These are phyloP conservation scores for Plectropomus leopardus DNA, from an alignment of 2,113 vertebrate species.

Conservation along the genomic window DNA sequence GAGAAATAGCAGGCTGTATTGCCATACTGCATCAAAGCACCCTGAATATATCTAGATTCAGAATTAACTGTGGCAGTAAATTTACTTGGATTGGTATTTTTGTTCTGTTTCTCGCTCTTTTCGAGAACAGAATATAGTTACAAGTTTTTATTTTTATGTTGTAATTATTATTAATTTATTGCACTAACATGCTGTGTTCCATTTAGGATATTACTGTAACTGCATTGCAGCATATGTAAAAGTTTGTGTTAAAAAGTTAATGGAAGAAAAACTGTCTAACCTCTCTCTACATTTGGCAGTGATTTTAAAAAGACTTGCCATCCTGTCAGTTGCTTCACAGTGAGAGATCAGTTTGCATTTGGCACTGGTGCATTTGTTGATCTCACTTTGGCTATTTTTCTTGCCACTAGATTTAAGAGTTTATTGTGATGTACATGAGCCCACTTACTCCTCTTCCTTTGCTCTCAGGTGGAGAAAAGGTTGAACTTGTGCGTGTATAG, in stretches of 20 bases:
- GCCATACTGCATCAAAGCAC: constrained; percentile 24
- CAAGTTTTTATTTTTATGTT: not conserved
- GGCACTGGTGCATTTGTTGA: not conserved
- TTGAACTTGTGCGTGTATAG: not conserved
- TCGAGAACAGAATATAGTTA: constrained; percentile 2
- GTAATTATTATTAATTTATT: not conserved
- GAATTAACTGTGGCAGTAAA: constrained; percentile 20
- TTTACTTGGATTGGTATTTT: constrained; percentile 8
- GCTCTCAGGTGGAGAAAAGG: not conserved
- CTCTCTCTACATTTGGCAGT: not conserved
- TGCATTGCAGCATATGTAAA: not conserved
- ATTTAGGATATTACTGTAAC: not conserved
- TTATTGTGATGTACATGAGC: not conserved
- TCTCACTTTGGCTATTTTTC: not conserved
- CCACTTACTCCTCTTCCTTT: not conserved
- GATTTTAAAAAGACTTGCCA: not conserved
- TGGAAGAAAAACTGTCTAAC: not conserved
- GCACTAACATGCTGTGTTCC: not conserved
- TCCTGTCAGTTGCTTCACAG: not conserved
- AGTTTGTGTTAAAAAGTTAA: not conserved
- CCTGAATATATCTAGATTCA: constrained; percentile 35
- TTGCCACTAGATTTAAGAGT: not conserved
- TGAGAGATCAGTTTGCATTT: constrained; percentile 1
- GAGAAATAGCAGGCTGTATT: constrained; percentile 1
- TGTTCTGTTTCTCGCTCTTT: constrained; percentile 4